Base-by-base conservation (phyloP, 64 coral and sea anemone species). In the Pocillopora damicornis region DNA sequence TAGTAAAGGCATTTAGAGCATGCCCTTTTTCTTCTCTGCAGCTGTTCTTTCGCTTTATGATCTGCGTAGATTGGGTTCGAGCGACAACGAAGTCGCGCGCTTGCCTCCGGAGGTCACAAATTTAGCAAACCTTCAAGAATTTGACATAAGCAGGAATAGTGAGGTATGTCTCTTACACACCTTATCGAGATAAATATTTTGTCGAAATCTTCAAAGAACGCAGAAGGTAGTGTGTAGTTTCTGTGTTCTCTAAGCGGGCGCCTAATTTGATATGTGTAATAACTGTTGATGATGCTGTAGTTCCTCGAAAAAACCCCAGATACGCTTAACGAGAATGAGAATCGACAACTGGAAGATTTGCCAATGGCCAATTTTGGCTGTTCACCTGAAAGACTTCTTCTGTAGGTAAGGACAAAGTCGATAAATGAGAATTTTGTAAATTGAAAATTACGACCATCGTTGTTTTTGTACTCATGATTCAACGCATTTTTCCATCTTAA, bases 91-190 rank as follows among this genome's bases (percentile, higher is more conserved):
- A 60, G 95, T 98, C 61, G 96, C 96, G 63, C 89, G 96, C 15
- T 68, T 98, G 22, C 96, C 96, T 80, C 96, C 96, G 62, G 96
- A 98, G 76, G 82, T 98, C 30, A 93, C 93, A 59, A 98, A 98
- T 81, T 88, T 98, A 76, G 93, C 96, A 23, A 95, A 91, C 66
- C 88, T 98, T 73, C 92, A 98, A 74, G 96, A 98, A 25, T 98
- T 98, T 87, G 96, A 98, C 72, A 98, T 98, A 26, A 98, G 96
- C 87, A 89, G 96, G 81, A 98, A 98, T 90, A 93, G 96, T 98
- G 92, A 65, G 92, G 66, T 71, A 16, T 38, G 25, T 42, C 35
- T 74, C n/a, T 22, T 75, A 76, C 65, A 20, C 34, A 51, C 37
- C 20, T 37, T n/a, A 11, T 9, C 4, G 51, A 83, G 56, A 51